Percentiles rank a stretch among this genome's conserved stretches.
Conservation (phyloP, 2,113 vertebrate genomes). For the Microcebus ravelobensis region DNA sequence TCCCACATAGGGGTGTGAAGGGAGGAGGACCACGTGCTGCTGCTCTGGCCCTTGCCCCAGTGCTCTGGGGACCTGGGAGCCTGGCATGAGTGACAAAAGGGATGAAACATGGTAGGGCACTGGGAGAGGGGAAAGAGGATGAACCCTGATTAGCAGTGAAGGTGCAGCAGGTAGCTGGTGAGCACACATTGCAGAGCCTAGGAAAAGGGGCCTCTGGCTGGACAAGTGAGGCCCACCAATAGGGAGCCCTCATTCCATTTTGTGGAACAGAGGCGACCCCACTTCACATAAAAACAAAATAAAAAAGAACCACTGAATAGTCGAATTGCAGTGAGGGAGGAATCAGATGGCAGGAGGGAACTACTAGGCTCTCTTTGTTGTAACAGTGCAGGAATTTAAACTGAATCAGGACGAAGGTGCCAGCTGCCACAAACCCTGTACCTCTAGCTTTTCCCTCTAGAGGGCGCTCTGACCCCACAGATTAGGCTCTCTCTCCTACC, state of each 20-base stretch:
- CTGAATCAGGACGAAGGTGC: not conserved
- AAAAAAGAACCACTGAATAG: not conserved
- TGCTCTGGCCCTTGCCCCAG: not conserved
- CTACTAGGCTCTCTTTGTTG: not conserved
- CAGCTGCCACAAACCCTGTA: fast-evolving
- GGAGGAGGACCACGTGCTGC: not conserved
- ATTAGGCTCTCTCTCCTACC: not conserved
- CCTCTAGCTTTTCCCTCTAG: not conserved
- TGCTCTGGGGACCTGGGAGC: not conserved
- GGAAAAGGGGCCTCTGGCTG: not conserved
- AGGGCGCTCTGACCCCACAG: not conserved
- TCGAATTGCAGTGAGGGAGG: not conserved
- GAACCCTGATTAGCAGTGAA: not conserved
- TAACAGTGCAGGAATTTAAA: not conserved
- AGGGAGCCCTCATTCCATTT: too few relatives aligned
- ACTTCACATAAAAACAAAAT: too few relatives aligned
- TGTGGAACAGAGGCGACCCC: too few relatives aligned
- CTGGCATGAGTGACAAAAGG: not conserved
- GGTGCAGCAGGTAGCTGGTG: not conserved
- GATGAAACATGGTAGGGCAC: not conserved
- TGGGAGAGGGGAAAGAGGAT: not conserved
- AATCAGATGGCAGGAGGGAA: not conserved
- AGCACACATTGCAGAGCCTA: not conserved
- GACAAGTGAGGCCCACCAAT: not conserved
- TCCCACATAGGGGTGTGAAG: not conserved